Conservation (phyloP, 2,113 vertebrate species). For the Ochotona princeps region DNA sequence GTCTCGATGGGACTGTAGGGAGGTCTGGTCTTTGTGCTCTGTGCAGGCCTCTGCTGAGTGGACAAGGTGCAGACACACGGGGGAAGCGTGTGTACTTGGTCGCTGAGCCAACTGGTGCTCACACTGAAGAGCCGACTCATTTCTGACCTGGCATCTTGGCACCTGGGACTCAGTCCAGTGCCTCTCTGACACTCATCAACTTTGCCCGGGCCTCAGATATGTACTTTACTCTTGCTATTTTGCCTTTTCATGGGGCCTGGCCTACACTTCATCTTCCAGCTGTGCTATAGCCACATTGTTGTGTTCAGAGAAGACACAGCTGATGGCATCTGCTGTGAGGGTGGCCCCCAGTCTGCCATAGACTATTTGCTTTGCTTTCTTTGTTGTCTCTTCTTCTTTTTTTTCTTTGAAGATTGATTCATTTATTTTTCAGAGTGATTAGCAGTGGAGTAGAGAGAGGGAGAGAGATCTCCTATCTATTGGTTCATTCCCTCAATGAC, state of each 20-base stretch:
- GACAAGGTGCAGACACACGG: background rate
- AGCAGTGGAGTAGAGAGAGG: no score
- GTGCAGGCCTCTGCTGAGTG: background rate
- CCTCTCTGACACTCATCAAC: background rate
- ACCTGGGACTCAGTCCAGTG: background rate
- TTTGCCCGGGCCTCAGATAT: background rate
- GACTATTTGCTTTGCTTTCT: background rate
- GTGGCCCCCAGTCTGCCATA: background rate
- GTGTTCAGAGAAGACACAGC: background rate
- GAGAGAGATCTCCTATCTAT: no score
- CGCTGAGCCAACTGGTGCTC: background rate
- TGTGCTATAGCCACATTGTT: background rate
- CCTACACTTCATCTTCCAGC: background rate
- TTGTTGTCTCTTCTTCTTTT: background rate
- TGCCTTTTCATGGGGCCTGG: background rate
- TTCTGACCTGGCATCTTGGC: background rate
- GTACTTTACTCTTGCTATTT: background rate
- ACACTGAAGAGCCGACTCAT: conserved; percentile 6
- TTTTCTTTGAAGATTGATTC: background rate
- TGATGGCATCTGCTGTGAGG: background rate
- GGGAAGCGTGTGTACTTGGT: background rate
- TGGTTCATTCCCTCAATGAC: no score
- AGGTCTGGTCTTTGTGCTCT: background rate
- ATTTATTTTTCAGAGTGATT: no score
- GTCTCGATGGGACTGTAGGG: no score